A percentile compares a stretch with the other conserved stretches of the same genome.
phyloP scores from a whole-genome alignment of 2,797 vertebrate species.

The Sebastes trivittatus region DNA sequence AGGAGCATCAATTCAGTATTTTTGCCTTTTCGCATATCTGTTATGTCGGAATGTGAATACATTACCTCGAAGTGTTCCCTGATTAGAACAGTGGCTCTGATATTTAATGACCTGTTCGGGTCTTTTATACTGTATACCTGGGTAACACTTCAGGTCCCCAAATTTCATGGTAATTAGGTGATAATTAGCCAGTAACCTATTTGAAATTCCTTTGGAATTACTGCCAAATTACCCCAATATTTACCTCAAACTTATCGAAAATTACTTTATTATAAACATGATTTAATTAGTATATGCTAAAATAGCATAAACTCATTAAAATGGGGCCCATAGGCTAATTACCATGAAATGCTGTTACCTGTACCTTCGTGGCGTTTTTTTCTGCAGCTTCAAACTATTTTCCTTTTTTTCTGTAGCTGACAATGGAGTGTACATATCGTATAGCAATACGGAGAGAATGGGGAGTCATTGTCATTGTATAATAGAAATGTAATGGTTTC shows the following conservation, averaged over 20 bases:
- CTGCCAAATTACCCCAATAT: no score
- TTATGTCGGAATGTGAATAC: not conserved
- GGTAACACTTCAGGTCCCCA: no score
- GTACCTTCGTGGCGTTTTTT: no score
- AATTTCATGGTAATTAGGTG: no score
- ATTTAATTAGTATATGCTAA: no score
- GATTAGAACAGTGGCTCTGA: not conserved
- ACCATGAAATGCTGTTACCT: no score
- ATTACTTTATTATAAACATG: no score
- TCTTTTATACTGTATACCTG: not conserved
- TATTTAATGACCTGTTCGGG: not conserved
- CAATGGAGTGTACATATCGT: not conserved
- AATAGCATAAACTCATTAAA: accelerated
- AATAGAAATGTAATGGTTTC: slow-evolving; percentile 1
- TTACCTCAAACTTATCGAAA: no score
- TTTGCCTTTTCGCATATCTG: not conserved
- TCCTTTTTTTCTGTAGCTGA: not conserved
- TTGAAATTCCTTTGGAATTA: no score
- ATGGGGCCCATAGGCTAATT: no score
- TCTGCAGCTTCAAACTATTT: not conserved
- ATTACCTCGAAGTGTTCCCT: not conserved
- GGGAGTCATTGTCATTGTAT: not conserved
- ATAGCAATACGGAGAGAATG: not conserved
- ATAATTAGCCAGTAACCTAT: no score
- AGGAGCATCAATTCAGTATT: not conserved